phyloP scores from a whole-genome alignment of 2,888 invertebrate genomes.

The Eugnorisma glareosa region DNA sequence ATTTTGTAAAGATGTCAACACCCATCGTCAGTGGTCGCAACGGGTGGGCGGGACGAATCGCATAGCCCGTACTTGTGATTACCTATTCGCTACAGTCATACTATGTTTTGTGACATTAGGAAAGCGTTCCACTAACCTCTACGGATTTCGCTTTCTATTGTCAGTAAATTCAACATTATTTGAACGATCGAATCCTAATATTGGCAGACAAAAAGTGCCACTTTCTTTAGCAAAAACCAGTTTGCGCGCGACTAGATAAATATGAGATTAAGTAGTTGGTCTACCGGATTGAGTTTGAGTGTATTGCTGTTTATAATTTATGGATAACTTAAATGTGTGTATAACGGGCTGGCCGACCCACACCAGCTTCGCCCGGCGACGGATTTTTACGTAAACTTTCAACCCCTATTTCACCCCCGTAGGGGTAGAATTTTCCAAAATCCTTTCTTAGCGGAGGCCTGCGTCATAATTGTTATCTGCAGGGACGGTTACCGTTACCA shows the following conservation, averaged over 20 bases:
- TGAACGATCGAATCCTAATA: slow-evolving; percentile 54
- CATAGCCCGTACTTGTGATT: slow-evolving; percentile 68
- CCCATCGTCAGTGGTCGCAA: slow-evolving; percentile 29
- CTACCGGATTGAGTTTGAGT: slow-evolving; percentile 32
- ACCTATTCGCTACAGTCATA: slow-evolving; percentile 77
- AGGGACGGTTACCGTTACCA: too few relatives aligned
- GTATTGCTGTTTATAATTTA: slow-evolving; percentile 39
- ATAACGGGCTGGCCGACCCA: not conserved
- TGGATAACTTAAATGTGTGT: slow-evolving; percentile 8
- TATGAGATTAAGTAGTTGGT: slow-evolving; percentile 24
- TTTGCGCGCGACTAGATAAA: slow-evolving; percentile 47
- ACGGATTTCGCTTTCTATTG: slow-evolving; percentile 80
- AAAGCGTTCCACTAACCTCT: slow-evolving; percentile 81
- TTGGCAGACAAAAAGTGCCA: slow-evolving; percentile 53
- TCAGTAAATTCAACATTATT: slow-evolving; percentile 59
- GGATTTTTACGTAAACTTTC: not conserved
- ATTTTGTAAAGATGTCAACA: slow-evolving; percentile 69
- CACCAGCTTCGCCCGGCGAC: not conserved
- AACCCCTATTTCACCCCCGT: not conserved
- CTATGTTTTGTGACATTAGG: slow-evolving; percentile 73
- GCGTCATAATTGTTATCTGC: not conserved
- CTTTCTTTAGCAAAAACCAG: slow-evolving; percentile 66
- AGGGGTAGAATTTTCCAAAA: not conserved
- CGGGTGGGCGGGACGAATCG: slow-evolving; percentile 73
- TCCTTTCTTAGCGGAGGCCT: not conserved